Base-by-base conservation (phyloP, 2,113 vertebrate species). In the Machaerirhynchus nigripectus region DNA sequence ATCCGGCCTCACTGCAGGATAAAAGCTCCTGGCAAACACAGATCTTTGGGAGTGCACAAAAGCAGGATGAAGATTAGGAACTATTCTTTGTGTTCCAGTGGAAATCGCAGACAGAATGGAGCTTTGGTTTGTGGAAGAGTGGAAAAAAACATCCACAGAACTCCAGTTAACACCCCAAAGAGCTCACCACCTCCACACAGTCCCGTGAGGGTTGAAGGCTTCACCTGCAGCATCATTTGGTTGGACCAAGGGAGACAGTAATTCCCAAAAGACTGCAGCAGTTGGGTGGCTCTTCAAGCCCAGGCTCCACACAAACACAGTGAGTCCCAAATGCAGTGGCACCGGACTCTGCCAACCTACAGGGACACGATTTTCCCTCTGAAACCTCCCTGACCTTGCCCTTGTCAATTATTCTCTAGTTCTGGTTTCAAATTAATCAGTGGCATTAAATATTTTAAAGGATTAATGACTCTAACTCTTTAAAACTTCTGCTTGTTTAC, bases 371-470 rank as follows among this genome's bases (percentile, higher is more conserved):
- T 44, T 84, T 63, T 64, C 63, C n/a, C 76, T 89, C 46, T 7
- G 23, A 83, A 59, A 68, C 50, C 30, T 65, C 60, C 42, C 42
- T 0, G 14, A 57, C 78, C 50, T 89, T 49, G 42, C 47, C 27
- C 20, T 37, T 15, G 65, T 64, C 82, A 91, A 92, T 84, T 74
- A 84, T 67, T 95, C 47, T 50, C 82, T 37, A 92, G 47, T 26
- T 73, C 67, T 63, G 52, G 60, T 57, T 93, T 89, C 60, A 81
- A 75, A 87, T 87, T 87, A 93, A 91, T 78, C 74, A 82, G 56
- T 10, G 30, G 7, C 30, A 67, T 91, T 46, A 78, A 90, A 57
- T 84, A 84, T 63, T 74, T 81, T 37, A 75, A 77, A 37, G 56
- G 59, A 84, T 59, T 79, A 78, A 55, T 23, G 35, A 65, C 17